A percentile compares a stretch with the other conserved stretches of the same genome.
phyloP scores from a whole-genome alignment of 2,113 vertebrate species.

The Gallinago paraguaiae region DNA sequence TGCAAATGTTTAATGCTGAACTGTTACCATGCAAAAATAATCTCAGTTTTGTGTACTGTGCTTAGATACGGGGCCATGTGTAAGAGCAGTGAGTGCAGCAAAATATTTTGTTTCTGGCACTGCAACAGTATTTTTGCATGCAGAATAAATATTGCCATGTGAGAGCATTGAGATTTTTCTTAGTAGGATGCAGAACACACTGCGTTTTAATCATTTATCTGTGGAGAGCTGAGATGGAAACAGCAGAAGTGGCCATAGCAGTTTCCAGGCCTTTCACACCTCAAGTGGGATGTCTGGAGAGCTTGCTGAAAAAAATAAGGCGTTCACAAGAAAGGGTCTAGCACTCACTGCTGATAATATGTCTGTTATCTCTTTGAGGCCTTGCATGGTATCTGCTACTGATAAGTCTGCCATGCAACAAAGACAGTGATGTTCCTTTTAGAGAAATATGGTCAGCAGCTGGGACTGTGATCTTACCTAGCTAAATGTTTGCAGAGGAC shows the following conservation, averaged over 20 bases:
- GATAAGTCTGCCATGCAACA: not conserved
- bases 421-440: not conserved
- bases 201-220: not conserved
- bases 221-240: not conserved
- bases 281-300: constrained; percentile 26
- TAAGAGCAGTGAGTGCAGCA: not conserved
- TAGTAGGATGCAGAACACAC: not conserved
- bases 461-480: not conserved
- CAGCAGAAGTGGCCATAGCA: not conserved
- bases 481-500: not conserved
- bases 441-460: not conserved
- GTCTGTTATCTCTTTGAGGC: constrained; percentile 10
- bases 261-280: constrained; percentile 35
- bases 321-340: not conserved
- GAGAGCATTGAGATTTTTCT: not conserved
- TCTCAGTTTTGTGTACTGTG: not conserved
- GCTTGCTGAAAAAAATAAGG: not conserved
- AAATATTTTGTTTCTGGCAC: constrained; percentile 10
- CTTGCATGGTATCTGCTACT: not conserved
- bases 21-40: not conserved
- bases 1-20: not conserved
- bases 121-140: not conserved
- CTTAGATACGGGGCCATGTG: not conserved
- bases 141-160: not conserved
- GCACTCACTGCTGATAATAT: not conserved